Percentiles rank a stretch among this genome's conserved stretches.
Evolutionary conservation across 30 jellyfish, hydroid and myxozoan species (phyloP).

Genomic region (Chironex yamaguchii): DNA sequence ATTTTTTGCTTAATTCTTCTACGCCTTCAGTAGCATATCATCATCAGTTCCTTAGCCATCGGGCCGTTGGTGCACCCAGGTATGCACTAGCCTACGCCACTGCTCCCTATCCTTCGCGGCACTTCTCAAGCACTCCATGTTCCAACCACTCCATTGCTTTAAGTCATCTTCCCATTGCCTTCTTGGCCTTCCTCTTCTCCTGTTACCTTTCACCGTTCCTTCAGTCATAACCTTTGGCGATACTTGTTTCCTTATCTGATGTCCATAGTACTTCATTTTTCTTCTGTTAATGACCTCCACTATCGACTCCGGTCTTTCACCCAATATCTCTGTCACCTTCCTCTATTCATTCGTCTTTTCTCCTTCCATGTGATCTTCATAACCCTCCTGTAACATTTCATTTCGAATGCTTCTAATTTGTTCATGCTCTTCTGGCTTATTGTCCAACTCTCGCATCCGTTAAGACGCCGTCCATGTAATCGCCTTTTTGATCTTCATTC

Average conservation of each 20-base stretch:
- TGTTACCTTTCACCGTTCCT: background rate
- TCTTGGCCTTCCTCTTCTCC: constrained; percentile 2
- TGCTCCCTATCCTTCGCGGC: too few species aligned
- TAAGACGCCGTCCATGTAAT: constrained; percentile 2
- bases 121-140: too few species aligned
- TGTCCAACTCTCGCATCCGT: constrained; percentile 47
- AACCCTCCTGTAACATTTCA: constrained; percentile 33
- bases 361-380: constrained; percentile 13
- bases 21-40: too few species aligned
- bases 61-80: constrained; percentile 4
- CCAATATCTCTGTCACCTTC: constrained; percentile 9
- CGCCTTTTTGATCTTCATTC: constrained; percentile 15
- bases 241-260: background rate
- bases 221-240: background rate
- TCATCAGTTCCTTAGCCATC: too few species aligned
- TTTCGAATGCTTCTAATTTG: constrained; percentile 23
- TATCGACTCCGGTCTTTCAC: constrained; percentile 21
- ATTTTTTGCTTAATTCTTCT: too few species aligned
- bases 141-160: too few species aligned
- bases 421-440: constrained; percentile 11
- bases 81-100: too few species aligned
- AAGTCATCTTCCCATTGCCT: too few species aligned
- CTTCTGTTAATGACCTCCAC: constrained; percentile 13
- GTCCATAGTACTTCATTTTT: constrained; percentile 36
- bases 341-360: constrained; percentile 32